These are phyloP conservation scores for Serripes groenlandicus DNA, from an alignment of 2,888 invertebrate species.

Conservation along the genomic window DNA sequence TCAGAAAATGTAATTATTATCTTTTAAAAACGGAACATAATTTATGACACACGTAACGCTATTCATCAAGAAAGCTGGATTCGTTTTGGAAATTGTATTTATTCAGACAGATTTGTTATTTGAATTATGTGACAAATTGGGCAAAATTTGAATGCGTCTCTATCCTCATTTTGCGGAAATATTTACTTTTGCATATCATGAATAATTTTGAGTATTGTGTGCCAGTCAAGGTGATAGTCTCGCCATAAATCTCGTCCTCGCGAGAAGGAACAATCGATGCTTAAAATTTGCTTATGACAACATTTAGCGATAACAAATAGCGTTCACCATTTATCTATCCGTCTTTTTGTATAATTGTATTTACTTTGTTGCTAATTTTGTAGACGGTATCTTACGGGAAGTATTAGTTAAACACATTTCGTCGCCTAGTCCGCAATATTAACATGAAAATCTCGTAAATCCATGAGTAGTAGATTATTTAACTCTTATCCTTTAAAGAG, in stretches of 20 bases:
- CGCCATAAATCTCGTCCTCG: slow-evolving; percentile 3
- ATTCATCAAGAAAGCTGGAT: slow-evolving; percentile 55
- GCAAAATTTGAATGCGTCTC: slow-evolving; percentile 48
- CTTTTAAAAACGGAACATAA: slow-evolving; percentile 46
- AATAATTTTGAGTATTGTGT: slow-evolving; percentile 44
- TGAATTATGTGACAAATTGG: slow-evolving; percentile 63
- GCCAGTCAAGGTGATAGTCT: slow-evolving; percentile 7
- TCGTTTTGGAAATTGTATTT: slow-evolving; percentile 55
- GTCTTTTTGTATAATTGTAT: not conserved
- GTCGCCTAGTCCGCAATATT: too few species aligned
- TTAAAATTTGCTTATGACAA: slow-evolving; percentile 5
- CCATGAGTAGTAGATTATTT: too few species aligned
- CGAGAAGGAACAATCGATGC: slow-evolving; percentile 11
- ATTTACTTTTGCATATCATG: slow-evolving; percentile 64
- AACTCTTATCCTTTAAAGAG: too few species aligned
- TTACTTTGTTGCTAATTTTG: not conserved
- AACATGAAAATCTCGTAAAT: too few species aligned
- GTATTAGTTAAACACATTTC: not conserved
- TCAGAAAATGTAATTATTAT: slow-evolving; percentile 44
- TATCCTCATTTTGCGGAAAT: slow-evolving; percentile 39
- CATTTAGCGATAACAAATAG: not conserved
- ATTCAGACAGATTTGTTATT: slow-evolving; percentile 44
- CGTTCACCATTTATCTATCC: not conserved
- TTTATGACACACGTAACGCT: slow-evolving; percentile 63
- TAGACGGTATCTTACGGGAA: not conserved